Evolutionary conservation across 2,797 vertebrate species (phyloP).

Genomic region (Babyrousa celebensis): DNA sequence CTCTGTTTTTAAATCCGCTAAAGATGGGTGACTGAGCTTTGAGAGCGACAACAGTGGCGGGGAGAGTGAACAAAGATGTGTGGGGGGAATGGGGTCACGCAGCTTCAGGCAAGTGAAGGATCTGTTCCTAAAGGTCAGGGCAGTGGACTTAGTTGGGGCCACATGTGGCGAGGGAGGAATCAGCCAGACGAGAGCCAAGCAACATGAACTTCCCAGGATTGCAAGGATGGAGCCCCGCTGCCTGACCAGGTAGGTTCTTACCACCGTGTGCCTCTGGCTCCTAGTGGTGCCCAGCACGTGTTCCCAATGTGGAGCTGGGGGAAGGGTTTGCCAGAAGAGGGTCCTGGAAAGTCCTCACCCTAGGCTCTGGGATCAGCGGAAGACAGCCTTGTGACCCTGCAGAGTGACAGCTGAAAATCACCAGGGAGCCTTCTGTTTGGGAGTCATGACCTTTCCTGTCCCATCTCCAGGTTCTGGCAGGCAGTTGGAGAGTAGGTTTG

Average conservation of each 20-base stretch:
- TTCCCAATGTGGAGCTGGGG: background rate
- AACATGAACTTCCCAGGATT: background rate
- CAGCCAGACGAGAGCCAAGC: background rate
- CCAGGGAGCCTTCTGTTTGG: slow-evolving; percentile 61
- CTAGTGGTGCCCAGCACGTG: background rate
- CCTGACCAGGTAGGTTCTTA: background rate
- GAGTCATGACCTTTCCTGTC: slow-evolving; percentile 74
- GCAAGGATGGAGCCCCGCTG: background rate
- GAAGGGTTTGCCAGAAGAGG: slow-evolving; percentile 35
- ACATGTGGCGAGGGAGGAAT: background rate
- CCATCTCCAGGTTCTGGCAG: slow-evolving; percentile 38
- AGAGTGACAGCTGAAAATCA: slow-evolving; percentile 63
- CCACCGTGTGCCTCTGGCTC: background rate
- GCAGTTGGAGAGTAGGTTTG: slow-evolving; percentile 51
- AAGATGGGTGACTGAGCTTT: slow-evolving; percentile 22
- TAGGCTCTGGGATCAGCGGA: background rate
- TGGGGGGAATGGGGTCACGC: slow-evolving; percentile 21
- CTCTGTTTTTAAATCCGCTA: slow-evolving; percentile 69
- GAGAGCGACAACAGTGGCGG: background rate
- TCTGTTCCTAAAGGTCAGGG: slow-evolving; percentile 36
- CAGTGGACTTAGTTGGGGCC: background rate
- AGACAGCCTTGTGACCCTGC: slow-evolving; percentile 18
- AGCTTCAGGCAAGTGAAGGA: slow-evolving; percentile 28
- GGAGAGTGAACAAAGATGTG: background rate
- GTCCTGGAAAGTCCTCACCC: background rate